Percentiles rank a stretch among this genome's conserved stretches.
phyloP scores from a whole-genome alignment of 2,113 vertebrate species.

The Bujurquina vittata region DNA sequence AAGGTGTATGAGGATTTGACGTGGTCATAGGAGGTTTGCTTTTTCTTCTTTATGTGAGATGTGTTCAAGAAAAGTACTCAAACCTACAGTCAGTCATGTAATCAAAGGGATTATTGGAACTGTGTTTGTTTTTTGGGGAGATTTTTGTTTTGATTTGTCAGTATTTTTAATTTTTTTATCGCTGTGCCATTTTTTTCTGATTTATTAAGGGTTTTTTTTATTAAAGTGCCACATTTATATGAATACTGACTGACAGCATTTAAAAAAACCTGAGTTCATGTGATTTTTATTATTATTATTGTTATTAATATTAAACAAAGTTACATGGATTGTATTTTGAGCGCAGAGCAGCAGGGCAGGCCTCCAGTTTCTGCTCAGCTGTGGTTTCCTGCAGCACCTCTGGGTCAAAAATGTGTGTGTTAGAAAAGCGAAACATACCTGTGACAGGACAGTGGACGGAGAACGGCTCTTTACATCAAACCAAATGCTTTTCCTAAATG shows the following conservation, averaged over 20 bases:
- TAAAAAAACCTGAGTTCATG: neutral
- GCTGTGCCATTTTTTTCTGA: conserved; percentile 12
- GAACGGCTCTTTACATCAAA: conserved; percentile 36
- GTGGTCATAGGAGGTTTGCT: neutral
- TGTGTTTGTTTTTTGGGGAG: neutral
- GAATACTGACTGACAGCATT: conserved; percentile 2
- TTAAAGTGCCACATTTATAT: neutral
- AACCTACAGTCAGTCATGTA: conserved; percentile 5
- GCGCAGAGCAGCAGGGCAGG: neutral
- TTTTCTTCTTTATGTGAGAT: neutral
- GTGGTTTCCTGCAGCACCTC: conserved; percentile 5
- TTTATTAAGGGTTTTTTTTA: too few species aligned
- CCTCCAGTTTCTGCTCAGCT: neutral
- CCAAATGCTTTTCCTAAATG: conserved; percentile 49
- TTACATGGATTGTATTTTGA: conserved; percentile 9
- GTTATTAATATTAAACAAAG: neutral
- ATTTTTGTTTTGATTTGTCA: neutral
- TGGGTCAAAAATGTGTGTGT: neutral
- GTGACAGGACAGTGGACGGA: neutral
- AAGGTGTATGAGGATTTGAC: neutral
- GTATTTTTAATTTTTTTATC: conserved; percentile 20
- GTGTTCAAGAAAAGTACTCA: neutral
- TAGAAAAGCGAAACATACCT: neutral
- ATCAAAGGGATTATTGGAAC: conserved; percentile 34
- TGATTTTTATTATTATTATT: neutral